Conservation (phyloP, 1,140 invertebrate species). For the Sweltsa coloradensis region DNA sequence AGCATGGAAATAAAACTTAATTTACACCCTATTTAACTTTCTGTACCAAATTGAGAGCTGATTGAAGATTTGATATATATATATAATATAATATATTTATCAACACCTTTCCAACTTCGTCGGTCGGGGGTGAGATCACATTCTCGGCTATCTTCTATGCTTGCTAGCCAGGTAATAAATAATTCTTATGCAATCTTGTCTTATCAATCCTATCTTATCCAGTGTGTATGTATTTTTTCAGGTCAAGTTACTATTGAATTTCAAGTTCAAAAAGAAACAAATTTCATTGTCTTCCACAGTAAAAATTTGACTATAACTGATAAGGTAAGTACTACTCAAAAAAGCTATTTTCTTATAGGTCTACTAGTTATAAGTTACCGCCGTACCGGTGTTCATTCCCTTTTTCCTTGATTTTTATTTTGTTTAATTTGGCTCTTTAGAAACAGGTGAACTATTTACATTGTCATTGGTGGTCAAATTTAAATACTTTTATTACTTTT, state of each 20-base stretch:
- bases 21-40: too few species aligned
- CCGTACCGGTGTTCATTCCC: too few species aligned
- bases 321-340: conserved; percentile 47
- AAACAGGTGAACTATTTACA: too few species aligned
- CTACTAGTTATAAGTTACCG: too few species aligned
- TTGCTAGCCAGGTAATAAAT: neutral
- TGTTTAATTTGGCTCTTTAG: too few species aligned
- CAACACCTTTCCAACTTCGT: neutral
- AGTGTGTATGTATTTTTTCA: conserved; percentile 29
- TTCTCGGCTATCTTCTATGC: neutral
- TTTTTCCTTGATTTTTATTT: too few species aligned
- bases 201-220: too few species aligned
- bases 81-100: neutral
- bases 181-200: neutral
- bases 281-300: conserved; percentile 82
- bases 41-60: too few species aligned
- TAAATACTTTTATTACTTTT: too few species aligned
- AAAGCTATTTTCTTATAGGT: too few species aligned
- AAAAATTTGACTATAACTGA: conserved; percentile 75
- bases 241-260: conserved; percentile 78
- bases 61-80: neutral
- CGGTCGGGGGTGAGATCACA: neutral
- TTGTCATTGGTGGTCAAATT: too few species aligned
- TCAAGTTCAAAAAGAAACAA: conserved; percentile 67
- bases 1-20: too few species aligned